phyloP scores from a whole-genome alignment of 2,113 vertebrate genomes.

The Rhineura floridana region DNA sequence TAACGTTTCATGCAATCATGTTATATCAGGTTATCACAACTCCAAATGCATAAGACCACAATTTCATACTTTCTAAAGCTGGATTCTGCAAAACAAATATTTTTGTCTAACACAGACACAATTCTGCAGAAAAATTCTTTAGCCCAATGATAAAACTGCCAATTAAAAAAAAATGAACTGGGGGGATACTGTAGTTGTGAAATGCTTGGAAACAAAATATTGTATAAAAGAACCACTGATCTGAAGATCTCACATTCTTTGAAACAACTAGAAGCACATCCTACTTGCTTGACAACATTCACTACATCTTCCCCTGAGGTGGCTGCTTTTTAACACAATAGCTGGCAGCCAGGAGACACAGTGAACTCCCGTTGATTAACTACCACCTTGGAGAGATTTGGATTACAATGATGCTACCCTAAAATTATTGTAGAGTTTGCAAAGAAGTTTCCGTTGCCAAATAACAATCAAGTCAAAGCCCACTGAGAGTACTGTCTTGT shows the following conservation, averaged over 20 bases:
- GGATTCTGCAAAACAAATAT: neutral
- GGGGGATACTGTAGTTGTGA: neutral
- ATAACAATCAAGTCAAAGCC: slow-evolving; percentile 46
- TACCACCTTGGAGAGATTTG: slow-evolving; percentile 5
- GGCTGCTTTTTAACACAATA: slow-evolving; percentile 13
- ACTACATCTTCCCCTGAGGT: neutral
- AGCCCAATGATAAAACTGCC: neutral
- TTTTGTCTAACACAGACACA: neutral
- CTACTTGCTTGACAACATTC: slow-evolving; percentile 15
- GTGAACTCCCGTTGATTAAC: slow-evolving; percentile 50
- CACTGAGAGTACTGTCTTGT: slow-evolving; percentile 6
- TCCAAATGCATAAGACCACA: neutral
- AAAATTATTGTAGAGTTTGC: slow-evolving; percentile 30
- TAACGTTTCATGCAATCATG: neutral
- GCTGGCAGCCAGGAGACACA: slow-evolving; percentile 21
- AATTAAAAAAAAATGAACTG: neutral
- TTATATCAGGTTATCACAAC: neutral
- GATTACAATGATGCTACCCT: slow-evolving; percentile 32
- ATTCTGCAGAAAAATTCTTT: no score
- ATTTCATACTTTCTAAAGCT: fast-evolving
- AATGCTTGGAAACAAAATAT: neutral
- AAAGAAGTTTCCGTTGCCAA: slow-evolving; percentile 44
- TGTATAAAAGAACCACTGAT: slow-evolving; percentile 22
- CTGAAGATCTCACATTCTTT: neutral
- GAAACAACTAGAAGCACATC: neutral